These are phyloP conservation scores for Drosophila orena DNA, from an alignment of 1,140 invertebrate genomes.

Conservation along the genomic window DNA sequence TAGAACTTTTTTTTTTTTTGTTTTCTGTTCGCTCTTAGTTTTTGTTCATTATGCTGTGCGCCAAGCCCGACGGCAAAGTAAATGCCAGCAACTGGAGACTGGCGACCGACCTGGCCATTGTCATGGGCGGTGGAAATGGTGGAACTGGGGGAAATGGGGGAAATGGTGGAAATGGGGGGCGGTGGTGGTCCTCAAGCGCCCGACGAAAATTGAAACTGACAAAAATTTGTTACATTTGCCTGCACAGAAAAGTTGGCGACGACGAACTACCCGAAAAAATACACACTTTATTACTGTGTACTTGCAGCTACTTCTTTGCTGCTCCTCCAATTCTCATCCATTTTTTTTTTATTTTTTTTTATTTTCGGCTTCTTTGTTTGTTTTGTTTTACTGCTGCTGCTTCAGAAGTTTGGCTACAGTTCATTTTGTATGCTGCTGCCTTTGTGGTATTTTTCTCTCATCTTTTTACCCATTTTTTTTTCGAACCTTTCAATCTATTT, in stretches of 20 bases:
- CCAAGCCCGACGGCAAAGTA: conserved; percentile 78
- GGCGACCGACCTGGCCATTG: conserved; percentile 69
- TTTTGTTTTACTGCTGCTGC: conserved; percentile 72
- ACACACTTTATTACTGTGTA: conserved; percentile 66
- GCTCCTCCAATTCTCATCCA: conserved; percentile 22
- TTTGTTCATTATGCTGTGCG: conserved; percentile 80
- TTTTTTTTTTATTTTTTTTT: conserved; percentile 54
- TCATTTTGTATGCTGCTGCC: conserved; percentile 72
- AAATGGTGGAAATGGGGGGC: neutral
- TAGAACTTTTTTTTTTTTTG: conserved; percentile 12
- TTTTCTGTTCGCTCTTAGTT: conserved; percentile 55
- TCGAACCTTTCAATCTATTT: conserved; percentile 39
- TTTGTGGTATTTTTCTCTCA: conserved; percentile 42
- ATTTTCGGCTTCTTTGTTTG: conserved; percentile 70
- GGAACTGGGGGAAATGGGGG: neutral
- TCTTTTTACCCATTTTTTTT: neutral
- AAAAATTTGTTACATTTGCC: conserved; percentile 83
- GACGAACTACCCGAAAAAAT: conserved; percentile 33
- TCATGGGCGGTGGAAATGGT: conserved; percentile 52
- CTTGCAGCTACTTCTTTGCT: conserved; percentile 55
- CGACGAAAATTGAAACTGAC: conserved; percentile 83
- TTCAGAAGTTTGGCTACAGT: conserved; percentile 69
- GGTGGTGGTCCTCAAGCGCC: conserved; percentile 28
- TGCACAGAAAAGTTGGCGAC: conserved; percentile 68
- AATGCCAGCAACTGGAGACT: conserved; percentile 72